Evolutionary conservation across 2,888 invertebrate genomes (phyloP).

Genomic region (Alloplasta piceator): DNA sequence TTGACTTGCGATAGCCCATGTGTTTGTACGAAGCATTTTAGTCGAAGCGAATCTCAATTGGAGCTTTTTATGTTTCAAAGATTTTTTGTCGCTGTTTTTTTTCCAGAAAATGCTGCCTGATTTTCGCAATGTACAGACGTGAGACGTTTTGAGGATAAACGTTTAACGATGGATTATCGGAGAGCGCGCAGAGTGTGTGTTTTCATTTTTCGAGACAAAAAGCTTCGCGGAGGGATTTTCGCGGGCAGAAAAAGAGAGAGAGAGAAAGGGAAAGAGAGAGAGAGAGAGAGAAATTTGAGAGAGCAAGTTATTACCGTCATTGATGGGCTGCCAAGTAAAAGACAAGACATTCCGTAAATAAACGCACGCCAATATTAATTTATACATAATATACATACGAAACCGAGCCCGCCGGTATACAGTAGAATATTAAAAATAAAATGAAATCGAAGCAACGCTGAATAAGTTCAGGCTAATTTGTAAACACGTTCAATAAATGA

Average conservation of each 20-base stretch:
- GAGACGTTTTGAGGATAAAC: slow-evolving; percentile 63
- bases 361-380: slow-evolving; percentile 60
- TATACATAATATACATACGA: slow-evolving; percentile 44
- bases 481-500: slow-evolving; percentile 68
- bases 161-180: slow-evolving; percentile 59
- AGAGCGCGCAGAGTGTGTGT: slow-evolving; percentile 55
- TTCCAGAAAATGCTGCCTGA: slow-evolving; percentile 68
- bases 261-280: slow-evolving; percentile 29
- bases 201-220: slow-evolving; percentile 59
- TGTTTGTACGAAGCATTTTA: slow-evolving; percentile 29
- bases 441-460: slow-evolving; percentile 58
- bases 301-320: slow-evolving; percentile 41
- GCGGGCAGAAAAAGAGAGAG: slow-evolving; percentile 25
- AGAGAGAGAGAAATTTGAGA: slow-evolving; percentile 41
- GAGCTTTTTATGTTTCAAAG: slow-evolving; percentile 56
- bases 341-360: slow-evolving; percentile 61
- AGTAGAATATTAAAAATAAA: slow-evolving; percentile 32
- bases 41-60: slow-evolving; percentile 1
- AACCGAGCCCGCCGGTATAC: slow-evolving; percentile 53
- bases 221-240: slow-evolving; percentile 59
- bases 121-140: slow-evolving; percentile 68
- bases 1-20: too few relatives aligned
- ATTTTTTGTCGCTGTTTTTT: slow-evolving; percentile 68
- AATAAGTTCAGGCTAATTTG: slow-evolving; percentile 64
- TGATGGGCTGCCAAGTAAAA: slow-evolving; percentile 54